Base-by-base conservation (phyloP, 2,113 vertebrate genomes). In the Axis porcinus region DNA sequence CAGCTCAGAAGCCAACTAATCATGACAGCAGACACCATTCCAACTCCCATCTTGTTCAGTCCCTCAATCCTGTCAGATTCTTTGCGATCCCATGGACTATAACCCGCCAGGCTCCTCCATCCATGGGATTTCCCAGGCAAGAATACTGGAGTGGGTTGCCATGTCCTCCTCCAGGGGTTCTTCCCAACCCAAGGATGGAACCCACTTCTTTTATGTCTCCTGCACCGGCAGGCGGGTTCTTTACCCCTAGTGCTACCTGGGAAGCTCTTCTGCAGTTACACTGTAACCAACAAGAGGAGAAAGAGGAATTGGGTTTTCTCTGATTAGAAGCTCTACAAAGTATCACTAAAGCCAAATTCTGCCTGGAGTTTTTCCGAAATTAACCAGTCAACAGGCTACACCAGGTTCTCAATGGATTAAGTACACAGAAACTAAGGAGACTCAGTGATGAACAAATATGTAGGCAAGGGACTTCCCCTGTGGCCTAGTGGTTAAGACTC, bases 41-140 rank as follows among this genome's bases (percentile, higher is more conserved):
- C 30, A 52, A 7, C 11, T 25, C 21, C 0, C 6, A 5, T 9
- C 36, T 14, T 43, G 70, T 13, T 7, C 14, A 25, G 36, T 25
- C 70, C 70, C 2, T 2, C 0, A 0, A 11, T 43, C 6, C 21
- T 6, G 36, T 40, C 17, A 7, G n/a, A 74, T 5, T 40, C 67
- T 40, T 40, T 40, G 1, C 6, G 36, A 74, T 1, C 70, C 36
- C 28, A 43, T 0, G 2, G 70, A 74, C 21, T 25, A 1, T 43
- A 43, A 2, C 5, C 36, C 1, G 11, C 36, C 70, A 74, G 36
- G 36, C 36, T 74, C 36, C 21, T 36, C 36, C 12, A 5, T 3
- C 36, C 70, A 25, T 3, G 36, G 67, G 36, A 13, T 74, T 74
- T 7, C 13, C 67, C 21, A 13, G 64, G 64, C n/a, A 70, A 23